Percentiles rank a stretch among this genome's conserved stretches.
Conservation (phyloP, 2,888 invertebrate genomes). For the Yponomeuta sedellus region DNA sequence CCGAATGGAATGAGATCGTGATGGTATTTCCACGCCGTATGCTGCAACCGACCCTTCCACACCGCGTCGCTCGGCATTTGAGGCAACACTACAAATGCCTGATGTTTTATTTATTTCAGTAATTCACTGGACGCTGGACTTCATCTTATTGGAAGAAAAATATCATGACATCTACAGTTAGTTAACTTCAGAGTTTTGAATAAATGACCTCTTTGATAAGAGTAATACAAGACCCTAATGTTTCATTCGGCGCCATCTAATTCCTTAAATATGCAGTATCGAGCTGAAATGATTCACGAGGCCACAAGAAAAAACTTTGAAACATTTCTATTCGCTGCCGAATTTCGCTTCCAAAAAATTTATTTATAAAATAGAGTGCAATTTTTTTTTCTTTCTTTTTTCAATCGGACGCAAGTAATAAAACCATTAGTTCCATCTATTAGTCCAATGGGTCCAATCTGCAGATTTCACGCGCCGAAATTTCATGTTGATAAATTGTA, state of each 20-base stretch:
- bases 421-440: conserved; percentile 9
- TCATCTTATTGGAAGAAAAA: neutral
- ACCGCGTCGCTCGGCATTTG: conserved; percentile 51
- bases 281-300: conserved; percentile 14
- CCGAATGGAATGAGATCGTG: conserved; percentile 48
- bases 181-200: too few species aligned
- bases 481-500: neutral
- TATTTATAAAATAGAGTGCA: neutral
- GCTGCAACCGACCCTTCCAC: conserved; percentile 47
- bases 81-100: conserved; percentile 32
- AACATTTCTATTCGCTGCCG: neutral
- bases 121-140: too few species aligned
- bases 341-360: neutral
- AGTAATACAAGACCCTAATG: too few species aligned
- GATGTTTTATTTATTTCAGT: neutral
- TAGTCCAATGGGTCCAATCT: conserved; percentile 1
- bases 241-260: too few species aligned
- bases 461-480: conserved; percentile 4
- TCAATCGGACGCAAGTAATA: conserved; percentile 5
- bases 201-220: too few species aligned
- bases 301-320: neutral
- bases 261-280: neutral
- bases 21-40: conserved; percentile 42
- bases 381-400: neutral
- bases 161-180: too few species aligned